phyloP scores from a whole-genome alignment of 2,888 invertebrate species.

The Synanthedon tipuliformis region DNA sequence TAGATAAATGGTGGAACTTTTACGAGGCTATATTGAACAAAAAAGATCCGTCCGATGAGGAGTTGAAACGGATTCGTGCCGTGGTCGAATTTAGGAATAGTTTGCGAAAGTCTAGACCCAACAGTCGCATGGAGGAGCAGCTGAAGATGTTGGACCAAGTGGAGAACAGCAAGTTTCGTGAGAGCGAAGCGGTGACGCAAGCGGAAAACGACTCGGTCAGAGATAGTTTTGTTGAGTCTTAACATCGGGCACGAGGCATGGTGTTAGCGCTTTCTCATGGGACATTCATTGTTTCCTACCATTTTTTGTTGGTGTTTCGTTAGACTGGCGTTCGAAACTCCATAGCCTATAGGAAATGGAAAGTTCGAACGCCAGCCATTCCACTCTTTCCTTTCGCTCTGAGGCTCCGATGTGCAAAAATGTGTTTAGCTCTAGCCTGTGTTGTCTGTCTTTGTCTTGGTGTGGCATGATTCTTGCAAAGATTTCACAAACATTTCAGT shows the following conservation, averaged over 20 bases:
- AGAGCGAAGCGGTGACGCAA: constrained; percentile 38
- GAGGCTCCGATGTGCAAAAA: constrained; percentile 16
- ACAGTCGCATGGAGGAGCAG: constrained; percentile 52
- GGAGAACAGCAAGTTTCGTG: constrained; percentile 42
- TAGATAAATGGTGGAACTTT: constrained; percentile 63
- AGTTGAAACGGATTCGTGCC: constrained; percentile 31
- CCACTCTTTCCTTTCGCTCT: constrained; percentile 13
- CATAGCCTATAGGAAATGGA: not conserved
- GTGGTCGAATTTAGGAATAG: constrained; percentile 33
- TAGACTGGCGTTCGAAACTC: constrained; percentile 10
- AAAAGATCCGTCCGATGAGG: constrained; percentile 31
- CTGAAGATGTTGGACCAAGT: constrained; percentile 48
- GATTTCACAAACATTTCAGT: not conserved
- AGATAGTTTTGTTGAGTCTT: constrained; percentile 18
- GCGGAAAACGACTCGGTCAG: constrained; percentile 57
- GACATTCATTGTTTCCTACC: constrained; percentile 9
- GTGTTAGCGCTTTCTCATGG: constrained; percentile 14
- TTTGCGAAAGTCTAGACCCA: constrained; percentile 30
- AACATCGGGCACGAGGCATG: constrained; percentile 19
- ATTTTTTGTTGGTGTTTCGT: constrained; percentile 12
- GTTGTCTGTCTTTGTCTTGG: constrained; percentile 8
- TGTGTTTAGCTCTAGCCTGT: constrained; percentile 21
- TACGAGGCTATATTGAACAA: constrained; percentile 53
- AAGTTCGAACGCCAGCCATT: constrained; percentile 10
- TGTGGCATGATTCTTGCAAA: constrained; percentile 11